Conservation (phyloP, 2,113 vertebrate species). For the Bujurquina vittata region DNA sequence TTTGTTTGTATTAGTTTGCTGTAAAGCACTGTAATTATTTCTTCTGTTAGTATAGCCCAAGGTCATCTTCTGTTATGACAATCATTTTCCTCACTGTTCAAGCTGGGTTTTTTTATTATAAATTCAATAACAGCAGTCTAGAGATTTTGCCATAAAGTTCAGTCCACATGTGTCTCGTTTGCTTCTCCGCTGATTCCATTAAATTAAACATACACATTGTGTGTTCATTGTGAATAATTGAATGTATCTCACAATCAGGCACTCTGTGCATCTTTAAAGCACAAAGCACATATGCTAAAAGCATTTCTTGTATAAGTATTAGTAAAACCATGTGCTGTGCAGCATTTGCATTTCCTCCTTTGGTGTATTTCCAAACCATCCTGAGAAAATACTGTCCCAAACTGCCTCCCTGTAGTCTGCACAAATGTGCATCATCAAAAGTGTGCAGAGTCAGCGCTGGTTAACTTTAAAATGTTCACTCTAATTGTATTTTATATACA, state of each 20-base stretch:
- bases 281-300: not conserved
- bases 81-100: not conserved
- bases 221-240: not conserved
- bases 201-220: not conserved
- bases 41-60: not conserved
- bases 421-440: not conserved
- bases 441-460: not conserved
- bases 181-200: not conserved
- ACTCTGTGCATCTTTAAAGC: conserved; percentile 1
- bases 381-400: not conserved
- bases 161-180: not conserved
- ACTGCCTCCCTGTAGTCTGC: not conserved
- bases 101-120: not conserved
- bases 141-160: not conserved
- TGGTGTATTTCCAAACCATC: not conserved
- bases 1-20: not conserved
- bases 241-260: not conserved
- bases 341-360: not conserved
- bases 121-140: not conserved
- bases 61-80: not conserved
- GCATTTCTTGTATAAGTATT: not conserved
- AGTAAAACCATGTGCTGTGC: not conserved
- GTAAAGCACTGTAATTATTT: conserved; percentile 2
- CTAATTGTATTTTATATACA: not conserved
- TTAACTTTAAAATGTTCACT: not conserved